Evolutionary conservation across 37 sponge, comb jelly and placozoan genomes (phyloP).

Genomic region (Tethya wilhelma): DNA sequence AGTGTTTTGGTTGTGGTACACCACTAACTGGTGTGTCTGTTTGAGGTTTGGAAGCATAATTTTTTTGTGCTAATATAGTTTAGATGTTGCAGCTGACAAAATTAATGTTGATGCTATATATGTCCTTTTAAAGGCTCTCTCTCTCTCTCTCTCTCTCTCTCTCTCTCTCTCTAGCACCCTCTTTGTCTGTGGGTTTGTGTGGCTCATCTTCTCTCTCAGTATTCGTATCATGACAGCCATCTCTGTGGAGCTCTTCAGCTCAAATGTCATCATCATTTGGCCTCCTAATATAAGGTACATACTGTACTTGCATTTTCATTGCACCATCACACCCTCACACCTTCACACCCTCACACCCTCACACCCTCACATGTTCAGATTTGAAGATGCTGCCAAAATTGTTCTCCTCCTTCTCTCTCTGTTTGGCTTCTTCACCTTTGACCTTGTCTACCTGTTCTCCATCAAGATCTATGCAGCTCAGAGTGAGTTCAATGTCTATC

Average conservation of each 20-base stretch:
- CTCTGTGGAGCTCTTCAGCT: constrained; percentile 5
- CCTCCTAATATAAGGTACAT: too few relatives aligned
- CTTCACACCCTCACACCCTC: too few relatives aligned
- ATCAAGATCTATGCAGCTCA: constrained; percentile 69
- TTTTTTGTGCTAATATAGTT: too few relatives aligned
- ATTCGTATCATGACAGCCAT: constrained; percentile 38
- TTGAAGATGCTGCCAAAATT: neutral
- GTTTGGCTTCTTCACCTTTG: constrained; percentile 73
- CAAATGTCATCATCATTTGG: constrained; percentile 9
- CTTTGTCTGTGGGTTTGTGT: constrained; percentile 22
- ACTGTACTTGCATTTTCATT: too few relatives aligned
- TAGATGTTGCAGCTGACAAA: too few relatives aligned
- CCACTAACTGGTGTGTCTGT: too few relatives aligned
- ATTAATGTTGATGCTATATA: too few relatives aligned
- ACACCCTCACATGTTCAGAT: too few relatives aligned
- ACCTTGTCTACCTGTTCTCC: constrained; percentile 71
- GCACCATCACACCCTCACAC: too few relatives aligned
- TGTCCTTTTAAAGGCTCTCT: neutral
- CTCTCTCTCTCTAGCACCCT: constrained; percentile 22
- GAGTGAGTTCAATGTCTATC: constrained; percentile 69
- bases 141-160: neutral
- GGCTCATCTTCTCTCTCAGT: constrained; percentile 44
- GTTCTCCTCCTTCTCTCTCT: constrained; percentile 25
- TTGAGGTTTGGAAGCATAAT: too few relatives aligned
- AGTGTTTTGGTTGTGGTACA: too few relatives aligned